Evolutionary conservation across 92 coral and sea anemone genomes (phyloP).

Genomic region (Muricea muricata): DNA sequence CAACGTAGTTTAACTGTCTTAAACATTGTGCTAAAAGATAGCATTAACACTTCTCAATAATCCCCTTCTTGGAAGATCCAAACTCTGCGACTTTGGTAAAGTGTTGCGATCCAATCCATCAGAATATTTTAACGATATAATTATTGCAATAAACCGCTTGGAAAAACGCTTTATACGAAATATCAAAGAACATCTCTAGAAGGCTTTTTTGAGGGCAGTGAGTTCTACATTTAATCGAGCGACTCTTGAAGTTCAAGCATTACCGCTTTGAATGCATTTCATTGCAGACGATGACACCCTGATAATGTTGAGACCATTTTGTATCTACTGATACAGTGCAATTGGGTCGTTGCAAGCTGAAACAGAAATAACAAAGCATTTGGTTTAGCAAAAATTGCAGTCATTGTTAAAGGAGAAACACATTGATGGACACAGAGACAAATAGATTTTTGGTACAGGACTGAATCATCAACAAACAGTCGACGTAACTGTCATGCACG

Average conservation of each 20-base stretch:
- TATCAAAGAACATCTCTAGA: too few species aligned
- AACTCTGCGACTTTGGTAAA: too few species aligned
- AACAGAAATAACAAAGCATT: neutral
- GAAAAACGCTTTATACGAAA: too few species aligned
- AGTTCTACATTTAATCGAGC: neutral
- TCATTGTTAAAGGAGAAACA: neutral
- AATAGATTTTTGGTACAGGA: too few species aligned
- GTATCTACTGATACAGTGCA: neutral
- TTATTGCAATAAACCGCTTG: too few species aligned
- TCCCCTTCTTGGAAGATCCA: too few species aligned
- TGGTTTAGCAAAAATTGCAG: neutral
- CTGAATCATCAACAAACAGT: too few species aligned
- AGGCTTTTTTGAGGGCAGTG: neutral
- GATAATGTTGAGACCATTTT: neutral
- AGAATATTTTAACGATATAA: too few species aligned
- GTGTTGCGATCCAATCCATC: too few species aligned
- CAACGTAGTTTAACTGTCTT: too few species aligned
- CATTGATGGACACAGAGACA: neutral
- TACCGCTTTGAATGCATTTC: constrained; percentile 32
- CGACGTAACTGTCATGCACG: neutral
- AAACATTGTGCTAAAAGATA: too few species aligned
- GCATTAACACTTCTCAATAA: too few species aligned
- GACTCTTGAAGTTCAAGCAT: constrained; percentile 30
- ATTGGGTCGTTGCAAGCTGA: constrained; percentile 21
- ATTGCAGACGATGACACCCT: neutral